Conservation (phyloP, 1,140 invertebrate species). For the Drosophila baimaii region DNA sequence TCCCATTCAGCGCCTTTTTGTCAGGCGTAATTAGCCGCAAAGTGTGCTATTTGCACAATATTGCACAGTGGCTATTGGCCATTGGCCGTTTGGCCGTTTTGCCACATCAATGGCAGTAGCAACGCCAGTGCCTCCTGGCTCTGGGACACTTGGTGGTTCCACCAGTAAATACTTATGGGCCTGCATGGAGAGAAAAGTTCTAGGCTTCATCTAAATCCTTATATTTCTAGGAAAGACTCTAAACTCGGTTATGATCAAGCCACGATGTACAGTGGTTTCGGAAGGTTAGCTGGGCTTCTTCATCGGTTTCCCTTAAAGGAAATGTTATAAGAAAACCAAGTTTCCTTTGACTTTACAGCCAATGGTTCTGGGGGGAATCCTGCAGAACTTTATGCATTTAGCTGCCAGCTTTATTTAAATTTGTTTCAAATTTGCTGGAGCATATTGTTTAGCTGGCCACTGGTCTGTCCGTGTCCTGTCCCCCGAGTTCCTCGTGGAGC, state of each 20-base stretch:
- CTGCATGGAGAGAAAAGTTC: neutral
- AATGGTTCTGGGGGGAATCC: too few species aligned
- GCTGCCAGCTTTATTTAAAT: neutral
- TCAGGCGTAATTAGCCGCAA: conserved; percentile 70
- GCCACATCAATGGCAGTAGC: conserved; percentile 6
- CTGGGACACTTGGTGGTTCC: conserved; percentile 30
- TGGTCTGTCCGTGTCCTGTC: conserved; percentile 5
- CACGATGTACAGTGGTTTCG: too few species aligned
- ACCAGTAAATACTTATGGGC: neutral
- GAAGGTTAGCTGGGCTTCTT: too few species aligned
- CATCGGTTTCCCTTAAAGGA: too few species aligned
- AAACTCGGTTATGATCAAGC: too few species aligned
- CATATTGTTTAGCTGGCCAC: conserved; percentile 5
- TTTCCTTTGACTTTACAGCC: neutral
- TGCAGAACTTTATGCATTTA: neutral
- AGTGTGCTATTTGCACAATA: conserved; percentile 61
- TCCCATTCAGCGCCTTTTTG: conserved; percentile 33
- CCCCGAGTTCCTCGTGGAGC: neutral
- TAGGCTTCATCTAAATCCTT: too few species aligned
- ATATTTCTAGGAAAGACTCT: neutral
- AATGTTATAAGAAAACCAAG: too few species aligned
- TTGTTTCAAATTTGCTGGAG: neutral
- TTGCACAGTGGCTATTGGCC: conserved; percentile 28
- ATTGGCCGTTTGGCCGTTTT: conserved; percentile 9
- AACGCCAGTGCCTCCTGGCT: neutral